Conservation (phyloP, 2,113 vertebrate species). For the Dunckerocampus dactyliophorus region DNA sequence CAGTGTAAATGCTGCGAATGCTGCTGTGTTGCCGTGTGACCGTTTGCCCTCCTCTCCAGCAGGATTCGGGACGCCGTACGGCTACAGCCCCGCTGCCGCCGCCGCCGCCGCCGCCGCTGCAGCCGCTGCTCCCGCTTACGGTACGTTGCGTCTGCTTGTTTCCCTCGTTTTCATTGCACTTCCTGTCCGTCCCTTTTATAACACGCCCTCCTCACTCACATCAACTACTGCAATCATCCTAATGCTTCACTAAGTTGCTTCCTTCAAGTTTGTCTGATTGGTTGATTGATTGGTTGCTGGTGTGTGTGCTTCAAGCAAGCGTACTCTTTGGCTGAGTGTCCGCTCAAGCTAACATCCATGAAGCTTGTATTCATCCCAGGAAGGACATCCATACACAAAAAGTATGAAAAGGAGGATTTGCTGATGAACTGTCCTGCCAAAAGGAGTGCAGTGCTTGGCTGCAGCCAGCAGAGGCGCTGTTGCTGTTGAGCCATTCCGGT, state of each 20-base stretch:
- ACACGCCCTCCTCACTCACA: neutral
- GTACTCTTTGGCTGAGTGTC: slow-evolving; percentile 77
- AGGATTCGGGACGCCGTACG: slow-evolving; percentile 95
- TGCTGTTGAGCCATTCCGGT: no score
- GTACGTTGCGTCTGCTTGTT: slow-evolving; percentile 75
- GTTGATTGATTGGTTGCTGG: neutral
- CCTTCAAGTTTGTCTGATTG: neutral
- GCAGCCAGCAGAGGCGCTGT: no score
- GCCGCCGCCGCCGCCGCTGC: slow-evolving; percentile 88
- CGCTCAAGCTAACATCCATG: slow-evolving; percentile 24
- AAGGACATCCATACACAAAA: no score
- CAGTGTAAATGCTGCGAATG: neutral
- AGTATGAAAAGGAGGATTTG: no score
- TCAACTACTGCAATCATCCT: neutral
- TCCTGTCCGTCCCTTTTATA: neutral
- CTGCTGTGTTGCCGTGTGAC: neutral
- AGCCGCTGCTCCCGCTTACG: slow-evolving; percentile 87
- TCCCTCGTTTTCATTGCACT: slow-evolving; percentile 1
- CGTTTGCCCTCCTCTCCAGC: slow-evolving; percentile 44
- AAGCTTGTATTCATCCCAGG: neutral
- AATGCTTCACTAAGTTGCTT: no score
- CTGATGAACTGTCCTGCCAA: no score
- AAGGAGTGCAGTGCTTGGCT: no score
- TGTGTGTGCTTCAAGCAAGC: slow-evolving; percentile 73
- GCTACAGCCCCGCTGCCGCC: slow-evolving; percentile 91